Conservation (phyloP, 1,140 invertebrate genomes). For the Delia radicum region DNA sequence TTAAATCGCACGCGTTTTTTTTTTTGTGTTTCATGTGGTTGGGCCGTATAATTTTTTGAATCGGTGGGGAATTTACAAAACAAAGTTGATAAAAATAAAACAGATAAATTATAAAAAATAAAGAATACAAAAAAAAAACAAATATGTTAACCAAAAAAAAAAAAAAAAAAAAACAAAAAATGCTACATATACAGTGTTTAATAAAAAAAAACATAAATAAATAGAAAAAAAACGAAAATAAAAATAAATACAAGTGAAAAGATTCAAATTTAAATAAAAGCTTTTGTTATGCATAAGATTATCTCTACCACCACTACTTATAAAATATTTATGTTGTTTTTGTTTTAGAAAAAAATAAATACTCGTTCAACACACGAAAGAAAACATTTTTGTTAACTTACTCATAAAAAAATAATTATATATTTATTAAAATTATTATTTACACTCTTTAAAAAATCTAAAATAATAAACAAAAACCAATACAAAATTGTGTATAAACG, state of each 20-base stretch:
- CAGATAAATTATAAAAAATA: constrained; percentile 1
- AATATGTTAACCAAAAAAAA: neutral
- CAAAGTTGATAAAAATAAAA: neutral
- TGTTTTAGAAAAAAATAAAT: neutral
- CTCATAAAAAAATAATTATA: too few species aligned
- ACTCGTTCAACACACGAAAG: too few species aligned
- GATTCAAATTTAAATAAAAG: neutral
- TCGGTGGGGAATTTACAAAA: too few species aligned
- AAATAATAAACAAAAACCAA: neutral
- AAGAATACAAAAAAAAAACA: neutral
- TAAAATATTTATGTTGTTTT: neutral
- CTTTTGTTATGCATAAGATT: neutral
- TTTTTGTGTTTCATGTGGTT: neutral
- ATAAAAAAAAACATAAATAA: neutral
- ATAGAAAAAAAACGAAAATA: neutral
- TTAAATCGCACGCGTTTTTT: neutral
- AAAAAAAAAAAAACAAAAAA: neutral
- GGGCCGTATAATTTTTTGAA: neutral
- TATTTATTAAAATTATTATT: too few species aligned
- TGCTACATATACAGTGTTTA: neutral
- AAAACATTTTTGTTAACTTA: too few species aligned
- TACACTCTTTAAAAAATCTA: too few species aligned
- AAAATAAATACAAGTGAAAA: neutral
- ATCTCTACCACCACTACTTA: neutral
- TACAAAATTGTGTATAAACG: neutral